These are phyloP conservation scores for Phortica variegata DNA, from an alignment of 1,140 invertebrate species.

Conservation along the genomic window DNA sequence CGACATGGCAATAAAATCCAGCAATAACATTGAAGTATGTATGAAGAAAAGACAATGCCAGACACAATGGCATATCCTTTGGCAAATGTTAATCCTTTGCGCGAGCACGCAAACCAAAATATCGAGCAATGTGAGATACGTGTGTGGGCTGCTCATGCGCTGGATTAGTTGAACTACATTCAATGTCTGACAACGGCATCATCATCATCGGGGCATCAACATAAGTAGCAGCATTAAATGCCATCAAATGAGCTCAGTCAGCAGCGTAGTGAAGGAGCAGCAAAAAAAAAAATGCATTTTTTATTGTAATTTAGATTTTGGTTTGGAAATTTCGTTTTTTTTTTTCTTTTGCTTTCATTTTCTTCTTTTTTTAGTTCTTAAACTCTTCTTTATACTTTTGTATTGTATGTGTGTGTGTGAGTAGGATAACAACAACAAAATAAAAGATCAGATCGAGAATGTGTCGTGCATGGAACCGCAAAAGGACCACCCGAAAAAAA, in stretches of 20 bases:
- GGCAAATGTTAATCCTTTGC: not conserved
- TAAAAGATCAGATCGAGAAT: too few relatives aligned
- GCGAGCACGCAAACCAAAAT: not conserved
- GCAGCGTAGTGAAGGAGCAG: conserved; percentile 2
- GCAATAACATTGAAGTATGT: conserved; percentile 24
- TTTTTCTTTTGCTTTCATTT: too few relatives aligned
- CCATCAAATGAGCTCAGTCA: conserved; percentile 24
- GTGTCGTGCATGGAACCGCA: too few relatives aligned
- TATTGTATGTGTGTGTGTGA: too few relatives aligned
- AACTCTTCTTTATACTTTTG: too few relatives aligned
- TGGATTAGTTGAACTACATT: conserved; percentile 32
- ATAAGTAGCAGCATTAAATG: too few relatives aligned
- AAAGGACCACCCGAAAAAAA: too few relatives aligned
- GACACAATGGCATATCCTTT: conserved; percentile 2
- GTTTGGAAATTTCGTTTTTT: too few relatives aligned
- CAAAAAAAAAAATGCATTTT: conserved; percentile 33
- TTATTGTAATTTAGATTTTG: conserved; percentile 44
- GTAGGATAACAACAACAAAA: too few relatives aligned
- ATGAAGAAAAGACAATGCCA: not conserved
- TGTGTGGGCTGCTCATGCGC: conserved; percentile 45
- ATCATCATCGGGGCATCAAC: too few relatives aligned
- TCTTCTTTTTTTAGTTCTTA: too few relatives aligned
- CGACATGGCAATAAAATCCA: conserved; percentile 25
- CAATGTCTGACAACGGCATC: too few relatives aligned
- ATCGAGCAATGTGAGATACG: conserved; percentile 15